Evolutionary conservation across 37 sponge, comb jelly and placozoan species (phyloP), one percentile per base, ranked within the genome.

Genomic region (Eunapius fragilis): DNA sequence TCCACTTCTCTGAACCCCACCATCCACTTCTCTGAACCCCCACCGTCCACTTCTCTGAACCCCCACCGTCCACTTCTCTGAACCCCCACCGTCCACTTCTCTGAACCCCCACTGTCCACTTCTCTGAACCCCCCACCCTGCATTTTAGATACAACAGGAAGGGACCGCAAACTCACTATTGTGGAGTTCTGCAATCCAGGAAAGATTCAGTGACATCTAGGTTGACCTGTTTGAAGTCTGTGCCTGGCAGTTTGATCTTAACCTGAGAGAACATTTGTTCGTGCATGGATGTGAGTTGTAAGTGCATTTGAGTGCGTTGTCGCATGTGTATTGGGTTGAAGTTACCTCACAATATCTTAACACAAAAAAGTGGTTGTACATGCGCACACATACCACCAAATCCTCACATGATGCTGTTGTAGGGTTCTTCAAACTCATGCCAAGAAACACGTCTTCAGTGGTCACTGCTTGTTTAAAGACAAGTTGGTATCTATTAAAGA

Each of bases 381-480:
- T 7, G 9, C 71, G 14, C 3, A 12, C 12, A 17, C 93, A 74
- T 75, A 97, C 95, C 67, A 97, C 81, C 31, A 93, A 11, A 69
- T 90, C 81, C 87, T 95, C 96, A 86, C 98, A 97, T 14, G 87
- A 87, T 19, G 98, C 91, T 71, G 98, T 93, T 31, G 89, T 69
- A 19, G 94, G 94, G 25, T 84, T 91, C 82, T 95, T 95, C 36
- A 45, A 68, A 25, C 92, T 88, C 98, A 97, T 93, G n/a, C 96
- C 96, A 23, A 97, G 86, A 75, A 85, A 97, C 58, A 97, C 87
- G 86, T 97, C 98, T 76, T 97, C 98, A 74, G 94, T 37, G 4
- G 77, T 35, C 5, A 97, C 94, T 45, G 88, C 75, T 68, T 97
- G 98, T 35, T 82, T 70, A 77, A 89, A 97, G 31, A 91, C 38